A percentile compares a stretch with the other conserved stretches of the same genome.
phyloP scores from a whole-genome alignment of 2,113 vertebrate genomes.

The Erpornis zantholeuca region DNA sequence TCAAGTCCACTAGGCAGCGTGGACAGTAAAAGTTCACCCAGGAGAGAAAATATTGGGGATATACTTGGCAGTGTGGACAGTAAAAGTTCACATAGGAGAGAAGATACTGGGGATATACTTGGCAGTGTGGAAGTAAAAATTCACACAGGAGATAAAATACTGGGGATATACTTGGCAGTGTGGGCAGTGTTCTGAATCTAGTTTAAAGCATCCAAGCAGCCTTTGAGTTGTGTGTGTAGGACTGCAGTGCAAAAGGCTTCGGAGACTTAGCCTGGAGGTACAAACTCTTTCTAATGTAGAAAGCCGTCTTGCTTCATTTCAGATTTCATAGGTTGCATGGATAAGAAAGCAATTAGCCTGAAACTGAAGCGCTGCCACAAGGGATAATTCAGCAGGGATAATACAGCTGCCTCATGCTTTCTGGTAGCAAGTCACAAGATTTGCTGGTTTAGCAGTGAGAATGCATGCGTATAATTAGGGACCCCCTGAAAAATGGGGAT shows the following conservation, averaged over 20 bases:
- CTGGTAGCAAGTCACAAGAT: background rate
- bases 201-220: background rate
- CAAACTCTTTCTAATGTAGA: fast-evolving
- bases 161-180: background rate
- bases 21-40: background rate
- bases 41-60: background rate
- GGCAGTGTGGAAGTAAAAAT: background rate
- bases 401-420: background rate
- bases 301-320: background rate
- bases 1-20: background rate
- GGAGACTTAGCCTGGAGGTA: background rate
- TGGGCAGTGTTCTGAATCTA: background rate
- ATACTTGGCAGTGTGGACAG: background rate
- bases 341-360: background rate
- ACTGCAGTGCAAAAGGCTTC: background rate
- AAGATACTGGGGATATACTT: background rate
- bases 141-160: background rate
- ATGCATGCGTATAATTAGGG: fast-evolving
- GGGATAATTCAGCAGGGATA: background rate
- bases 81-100: too few species aligned
- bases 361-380: fast-evolving
- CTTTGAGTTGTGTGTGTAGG: background rate
- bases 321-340: background rate
- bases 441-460: background rate
- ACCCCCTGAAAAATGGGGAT: background rate